Evolutionary conservation across 2,888 invertebrate genomes (phyloP).

Genomic region (Stegophylla sp.): DNA sequence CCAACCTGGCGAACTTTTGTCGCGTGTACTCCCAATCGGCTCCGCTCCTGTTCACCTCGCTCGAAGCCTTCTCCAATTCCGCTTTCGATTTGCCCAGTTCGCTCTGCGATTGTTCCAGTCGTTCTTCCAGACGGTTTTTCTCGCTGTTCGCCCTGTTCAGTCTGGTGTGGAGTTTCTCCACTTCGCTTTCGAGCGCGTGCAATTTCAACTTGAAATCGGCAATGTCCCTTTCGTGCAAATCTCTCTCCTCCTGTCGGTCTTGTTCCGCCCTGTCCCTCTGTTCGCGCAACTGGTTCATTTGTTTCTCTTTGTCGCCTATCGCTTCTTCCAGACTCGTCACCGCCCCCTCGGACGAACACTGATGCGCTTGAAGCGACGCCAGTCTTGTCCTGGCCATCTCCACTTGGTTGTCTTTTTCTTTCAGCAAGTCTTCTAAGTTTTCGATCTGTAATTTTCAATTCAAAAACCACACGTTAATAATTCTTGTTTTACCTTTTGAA

Average conservation of each 20-base stretch:
- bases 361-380: slow-evolving; percentile 93
- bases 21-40: slow-evolving; percentile 88
- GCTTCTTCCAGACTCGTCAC: slow-evolving; percentile 92
- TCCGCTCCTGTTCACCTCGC: slow-evolving; percentile 86
- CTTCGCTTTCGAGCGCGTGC: slow-evolving; percentile 88
- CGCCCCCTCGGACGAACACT: slow-evolving; percentile 91
- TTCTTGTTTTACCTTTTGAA: not conserved
- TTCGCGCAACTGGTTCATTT: slow-evolving; percentile 91
- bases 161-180: slow-evolving; percentile 84
- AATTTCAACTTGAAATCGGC: slow-evolving; percentile 95
- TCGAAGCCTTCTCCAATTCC: slow-evolving; percentile 88
- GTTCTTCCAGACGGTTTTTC: slow-evolving; percentile 88
- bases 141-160: slow-evolving; percentile 88
- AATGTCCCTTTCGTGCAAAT: slow-evolving; percentile 80
- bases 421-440: slow-evolving; percentile 93
- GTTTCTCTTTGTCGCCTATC: slow-evolving; percentile 95
- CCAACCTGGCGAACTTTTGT: slow-evolving; percentile 82
- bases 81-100: slow-evolving; percentile 94
- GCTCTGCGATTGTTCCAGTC: slow-evolving; percentile 89
- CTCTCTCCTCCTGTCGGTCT: slow-evolving; percentile 94
- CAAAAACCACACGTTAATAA: not conserved
- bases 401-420: slow-evolving; percentile 98
- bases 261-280: slow-evolving; percentile 94
- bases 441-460: slow-evolving; percentile 76
- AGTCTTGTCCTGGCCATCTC: slow-evolving; percentile 90